Percentiles rank a stretch among this genome's conserved stretches.
Evolutionary conservation across 2,113 vertebrate species (phyloP).

Genomic region (Mandrillus leucophaeus): DNA sequence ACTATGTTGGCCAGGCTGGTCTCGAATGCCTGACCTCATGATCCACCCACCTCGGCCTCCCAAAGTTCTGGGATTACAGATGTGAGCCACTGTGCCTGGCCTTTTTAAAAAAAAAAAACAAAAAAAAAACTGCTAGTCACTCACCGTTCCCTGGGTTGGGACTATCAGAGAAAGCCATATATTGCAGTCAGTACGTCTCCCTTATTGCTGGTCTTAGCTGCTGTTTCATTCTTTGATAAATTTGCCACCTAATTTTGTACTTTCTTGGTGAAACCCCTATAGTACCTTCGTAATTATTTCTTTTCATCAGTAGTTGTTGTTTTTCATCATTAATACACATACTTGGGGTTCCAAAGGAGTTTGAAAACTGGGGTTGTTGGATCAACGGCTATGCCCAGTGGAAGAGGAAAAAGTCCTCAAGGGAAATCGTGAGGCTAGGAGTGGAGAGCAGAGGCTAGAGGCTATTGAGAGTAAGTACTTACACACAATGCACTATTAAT

Average conservation of each 20-base stretch:
- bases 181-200: background rate
- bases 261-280: background rate
- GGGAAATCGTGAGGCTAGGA: background rate
- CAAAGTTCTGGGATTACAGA: too few relatives aligned
- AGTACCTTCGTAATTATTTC: background rate
- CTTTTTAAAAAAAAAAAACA: too few relatives aligned
- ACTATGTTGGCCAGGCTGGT: too few relatives aligned
- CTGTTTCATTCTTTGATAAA: background rate
- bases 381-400: background rate
- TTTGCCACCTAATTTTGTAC: background rate
- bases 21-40: too few relatives aligned
- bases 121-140: background rate
- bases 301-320: conserved; percentile 20
- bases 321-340: background rate
- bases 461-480: background rate
- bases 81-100: too few relatives aligned
- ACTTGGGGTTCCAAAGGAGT: background rate
- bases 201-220: background rate
- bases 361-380: background rate
- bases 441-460: background rate
- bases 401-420: background rate
- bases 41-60: too few relatives aligned
- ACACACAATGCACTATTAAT: background rate
- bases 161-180: background rate
- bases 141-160: background rate